Conservation (phyloP, 1,140 invertebrate species). For the Habropoda laboriosa region DNA sequence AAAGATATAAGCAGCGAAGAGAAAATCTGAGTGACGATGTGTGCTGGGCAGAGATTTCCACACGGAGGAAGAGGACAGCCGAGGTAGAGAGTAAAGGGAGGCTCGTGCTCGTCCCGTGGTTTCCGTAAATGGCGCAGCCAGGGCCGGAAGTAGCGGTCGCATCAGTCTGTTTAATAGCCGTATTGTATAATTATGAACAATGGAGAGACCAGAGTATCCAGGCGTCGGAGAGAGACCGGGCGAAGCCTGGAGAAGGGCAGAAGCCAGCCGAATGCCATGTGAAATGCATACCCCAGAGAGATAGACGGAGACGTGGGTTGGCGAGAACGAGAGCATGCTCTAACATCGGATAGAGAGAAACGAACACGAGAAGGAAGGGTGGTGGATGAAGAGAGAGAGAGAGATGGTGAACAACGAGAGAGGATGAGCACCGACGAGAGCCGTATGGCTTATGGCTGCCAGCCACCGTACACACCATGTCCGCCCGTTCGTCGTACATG, state of each 20-base stretch:
- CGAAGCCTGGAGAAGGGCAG: conserved; percentile 63
- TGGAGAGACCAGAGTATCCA: conserved; percentile 64
- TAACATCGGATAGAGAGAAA: conserved; percentile 27
- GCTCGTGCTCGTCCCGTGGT: conserved; percentile 70
- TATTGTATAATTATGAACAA: conserved; percentile 83
- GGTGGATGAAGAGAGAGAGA: conserved; percentile 13
- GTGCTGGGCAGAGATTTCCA: conserved; percentile 11
- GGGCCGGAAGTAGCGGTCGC: conserved; percentile 79
- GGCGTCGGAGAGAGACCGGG: conserved; percentile 42
- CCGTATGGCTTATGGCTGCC: conserved; percentile 66
- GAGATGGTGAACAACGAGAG: conserved; percentile 47
- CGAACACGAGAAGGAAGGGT: conserved; percentile 24
- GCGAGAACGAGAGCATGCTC: conserved; percentile 17
- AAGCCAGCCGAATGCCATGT: conserved; percentile 70
- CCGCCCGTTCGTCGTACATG: conserved; percentile 76
- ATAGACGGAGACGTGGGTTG: conserved; percentile 33
- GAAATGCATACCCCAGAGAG: conserved; percentile 69
- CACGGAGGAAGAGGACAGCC: not conserved
- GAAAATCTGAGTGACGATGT: conserved; percentile 20
- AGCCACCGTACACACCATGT: conserved; percentile 72
- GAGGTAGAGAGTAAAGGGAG: conserved; percentile 46
- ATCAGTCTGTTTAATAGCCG: conserved; percentile 82
- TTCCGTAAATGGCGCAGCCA: conserved; percentile 77
- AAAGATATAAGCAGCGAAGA: not conserved
- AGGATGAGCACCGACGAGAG: conserved; percentile 61